phyloP scores from a whole-genome alignment of 1,140 invertebrate species.

The Dendrolimus kikuchii region DNA sequence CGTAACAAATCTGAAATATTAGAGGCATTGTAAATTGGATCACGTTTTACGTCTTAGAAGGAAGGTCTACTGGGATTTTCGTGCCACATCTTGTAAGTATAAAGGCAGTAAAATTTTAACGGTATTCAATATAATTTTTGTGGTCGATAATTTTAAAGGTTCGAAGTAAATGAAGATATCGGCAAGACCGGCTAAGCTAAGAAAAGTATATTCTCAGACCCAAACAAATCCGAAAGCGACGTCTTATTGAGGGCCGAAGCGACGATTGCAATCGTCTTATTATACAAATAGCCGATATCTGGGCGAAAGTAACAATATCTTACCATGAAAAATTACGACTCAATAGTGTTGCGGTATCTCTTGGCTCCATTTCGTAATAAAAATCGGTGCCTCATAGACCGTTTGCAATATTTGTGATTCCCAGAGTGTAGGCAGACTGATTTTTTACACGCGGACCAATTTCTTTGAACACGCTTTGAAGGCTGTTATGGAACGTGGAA shows the following conservation, averaged over 20 bases:
- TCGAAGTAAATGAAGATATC: too few relatives aligned
- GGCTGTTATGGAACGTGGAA: slow-evolving; percentile 14
- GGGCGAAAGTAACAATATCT: slow-evolving; percentile 44
- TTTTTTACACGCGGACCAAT: slow-evolving; percentile 23
- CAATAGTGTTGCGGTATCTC: slow-evolving; percentile 27
- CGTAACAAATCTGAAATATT: slow-evolving; percentile 39
- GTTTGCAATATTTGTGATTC: slow-evolving; percentile 25
- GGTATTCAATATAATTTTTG: background rate
- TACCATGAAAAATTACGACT: slow-evolving; percentile 44
- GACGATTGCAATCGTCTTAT: slow-evolving; percentile 50
- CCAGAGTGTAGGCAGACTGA: slow-evolving; percentile 14
- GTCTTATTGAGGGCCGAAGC: slow-evolving; percentile 30
- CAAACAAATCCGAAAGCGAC: slow-evolving; percentile 36
- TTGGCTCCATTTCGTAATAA: slow-evolving; percentile 33
- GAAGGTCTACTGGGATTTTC: slow-evolving; percentile 24
- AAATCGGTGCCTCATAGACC: slow-evolving; percentile 28
- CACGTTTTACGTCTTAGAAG: slow-evolving; percentile 38
- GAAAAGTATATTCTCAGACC: slow-evolving; percentile 14
- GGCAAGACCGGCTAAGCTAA: background rate
- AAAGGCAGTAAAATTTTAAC: too few relatives aligned
- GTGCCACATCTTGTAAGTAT: slow-evolving; percentile 5
- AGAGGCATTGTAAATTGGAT: slow-evolving; percentile 42
- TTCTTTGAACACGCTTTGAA: slow-evolving; percentile 17
- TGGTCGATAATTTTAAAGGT: background rate
- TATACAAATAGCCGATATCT: slow-evolving; percentile 53